Base-by-base conservation (phyloP, 2,113 vertebrate genomes). In the Silurus meridionalis region DNA sequence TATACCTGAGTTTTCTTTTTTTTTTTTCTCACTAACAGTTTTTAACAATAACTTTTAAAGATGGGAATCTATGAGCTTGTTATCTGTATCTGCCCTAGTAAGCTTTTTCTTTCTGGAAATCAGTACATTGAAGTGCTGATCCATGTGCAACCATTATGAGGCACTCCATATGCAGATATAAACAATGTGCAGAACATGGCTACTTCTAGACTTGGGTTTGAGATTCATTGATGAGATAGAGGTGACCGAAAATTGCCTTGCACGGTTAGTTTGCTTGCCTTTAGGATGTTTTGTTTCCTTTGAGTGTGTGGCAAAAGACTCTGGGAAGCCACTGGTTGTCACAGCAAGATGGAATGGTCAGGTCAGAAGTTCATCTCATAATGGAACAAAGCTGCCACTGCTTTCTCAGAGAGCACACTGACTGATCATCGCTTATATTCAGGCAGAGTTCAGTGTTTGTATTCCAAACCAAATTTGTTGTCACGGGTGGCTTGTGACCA, bases 201-300 rank as follows among this genome's bases (percentile, higher is more conserved):
- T 48, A 8, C 28, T 61, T 28, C 17, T 2, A 3, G n/a, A 80
- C 14, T 37, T 58, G n/a, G 7, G 14, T 80, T 58, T 7, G 52
- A 37, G 55, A 80, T 17, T 79, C n/a, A 28, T 2, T 80, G 58
- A 23, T 0, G 17, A 23, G 2, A 37, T 37, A 37, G 17, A 61
- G 14, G 48, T 67, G 61, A 25, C 21, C 21, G 23, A 10, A 19
- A 10, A 72, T 83, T 72, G 53, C 87, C 87, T 86, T 90, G 80
- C 84, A 90, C 69, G 90, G 89, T 90, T 90, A 89, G 86, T 84
- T 48, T 48, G 28, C 25, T 52, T 25, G 19, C 92, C 91, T 92
- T 91, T 92, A 92, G 87, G 85, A 87, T 89, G 89, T 90, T 82
- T 5, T 90, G 89, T 92, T 93, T 93, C 91, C 91, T 92, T 91